Conservation (phyloP, 2,888 invertebrate genomes). For the Luperina nickerlii region DNA sequence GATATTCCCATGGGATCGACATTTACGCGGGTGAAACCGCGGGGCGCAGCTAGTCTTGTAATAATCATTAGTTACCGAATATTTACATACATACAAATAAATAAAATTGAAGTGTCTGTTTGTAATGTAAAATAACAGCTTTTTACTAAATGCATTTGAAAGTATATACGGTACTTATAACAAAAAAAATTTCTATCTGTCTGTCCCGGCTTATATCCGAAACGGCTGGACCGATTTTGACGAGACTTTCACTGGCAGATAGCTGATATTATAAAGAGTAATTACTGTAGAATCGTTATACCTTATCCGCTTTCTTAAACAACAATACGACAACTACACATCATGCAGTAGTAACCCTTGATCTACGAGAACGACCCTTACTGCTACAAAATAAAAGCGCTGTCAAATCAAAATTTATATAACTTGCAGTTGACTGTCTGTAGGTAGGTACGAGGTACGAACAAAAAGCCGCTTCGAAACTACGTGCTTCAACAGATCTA, state of each 20-base stretch:
- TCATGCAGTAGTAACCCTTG: not conserved
- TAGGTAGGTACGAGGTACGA: constrained; percentile 2
- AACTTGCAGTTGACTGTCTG: not conserved
- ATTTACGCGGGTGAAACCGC: no score
- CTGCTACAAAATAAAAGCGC: not conserved
- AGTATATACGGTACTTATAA: not conserved
- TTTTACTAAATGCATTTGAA: not conserved
- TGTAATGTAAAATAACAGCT: not conserved
- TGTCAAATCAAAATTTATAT: not conserved
- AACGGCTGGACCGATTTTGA: not conserved
- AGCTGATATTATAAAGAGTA: not conserved
- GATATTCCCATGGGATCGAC: no score
- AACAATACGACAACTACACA: not conserved
- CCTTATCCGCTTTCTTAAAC: not conserved
- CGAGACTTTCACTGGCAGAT: not conserved
- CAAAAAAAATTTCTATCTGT: not conserved
- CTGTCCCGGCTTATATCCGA: not conserved
- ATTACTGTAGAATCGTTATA: not conserved
- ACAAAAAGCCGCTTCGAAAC: constrained; percentile 5
- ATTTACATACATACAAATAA: no score
- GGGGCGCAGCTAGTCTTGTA: no score
- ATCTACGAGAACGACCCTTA: not conserved
- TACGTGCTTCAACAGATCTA: constrained; percentile 32
- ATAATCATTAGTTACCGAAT: no score
- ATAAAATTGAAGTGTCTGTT: no score